Base-by-base conservation (phyloP, 2,888 invertebrate species). In the Ectemnius lituratus region DNA sequence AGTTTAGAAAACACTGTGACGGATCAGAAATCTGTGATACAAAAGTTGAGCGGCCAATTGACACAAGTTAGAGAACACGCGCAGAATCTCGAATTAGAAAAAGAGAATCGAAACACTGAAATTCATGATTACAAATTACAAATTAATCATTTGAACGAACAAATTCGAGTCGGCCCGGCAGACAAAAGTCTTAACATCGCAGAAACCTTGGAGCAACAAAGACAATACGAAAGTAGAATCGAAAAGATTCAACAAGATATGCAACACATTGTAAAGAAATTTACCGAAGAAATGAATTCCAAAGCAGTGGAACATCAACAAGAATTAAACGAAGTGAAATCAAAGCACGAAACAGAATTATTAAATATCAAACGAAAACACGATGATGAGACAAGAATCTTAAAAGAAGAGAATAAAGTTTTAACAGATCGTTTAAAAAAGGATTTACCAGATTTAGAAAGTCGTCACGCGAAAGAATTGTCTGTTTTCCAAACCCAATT, bases 41-140 rank as follows among this genome's bases (percentile, higher is more conserved):
- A 70, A 65, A 78, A 85, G 49, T 72, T 89, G 16, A 85, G 82
- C 58, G 60, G 71, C 3, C 82, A 88, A 62, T 67, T 89, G 14
- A 66, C 79, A 13, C 81, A 84, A 62, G 82, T 84, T 63, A 82
- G 79, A 20, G 84, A 87, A 47, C 78, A 82, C 45, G 78, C 84
- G 28, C 82, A 90, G 14, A 92, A 92, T 76, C 87, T 94, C 87
- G 92, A 93, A 75, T 92, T 91, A 70, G 94, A 95, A 65, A 94
- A 94, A 80, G 92, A 93, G 62, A 91, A 92, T 0, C 92, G 92
- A 75, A 91, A 92, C 0, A 82, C 90, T 0, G 94, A 89, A 76
- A 83, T 90, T 13, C 78, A 75, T 6, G 84, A 86, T 72, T 88
- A 87, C 60, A 89, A 90, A 62, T 66, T 78, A 18, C 87, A 88